Percentiles rank a stretch among this genome's conserved stretches.
These are phyloP conservation scores for Neopipo cinnamomea DNA, from an alignment of 2,113 vertebrate species.

Conservation along the genomic window DNA sequence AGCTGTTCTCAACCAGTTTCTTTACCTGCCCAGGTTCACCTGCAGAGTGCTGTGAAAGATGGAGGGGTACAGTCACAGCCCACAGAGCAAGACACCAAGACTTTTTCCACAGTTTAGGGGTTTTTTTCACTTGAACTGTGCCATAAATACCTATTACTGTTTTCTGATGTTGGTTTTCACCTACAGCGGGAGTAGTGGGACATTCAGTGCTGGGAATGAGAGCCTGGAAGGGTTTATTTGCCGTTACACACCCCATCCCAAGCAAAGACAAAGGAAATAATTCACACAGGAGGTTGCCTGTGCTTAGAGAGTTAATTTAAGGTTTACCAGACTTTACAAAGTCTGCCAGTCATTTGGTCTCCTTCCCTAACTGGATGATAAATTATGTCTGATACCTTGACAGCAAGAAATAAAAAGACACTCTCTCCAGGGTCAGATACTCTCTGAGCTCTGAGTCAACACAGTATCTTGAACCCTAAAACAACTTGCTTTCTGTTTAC, in stretches of 20 bases:
- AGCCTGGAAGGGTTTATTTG: background rate
- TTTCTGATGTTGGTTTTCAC: background rate
- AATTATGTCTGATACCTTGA: background rate
- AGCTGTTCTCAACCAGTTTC: background rate
- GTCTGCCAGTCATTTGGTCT: background rate
- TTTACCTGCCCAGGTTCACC: background rate
- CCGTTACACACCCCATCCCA: background rate
- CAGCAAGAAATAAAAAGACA: background rate
- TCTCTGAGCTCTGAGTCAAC: background rate
- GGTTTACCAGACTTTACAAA: background rate
- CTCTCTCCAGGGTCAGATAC: background rate
- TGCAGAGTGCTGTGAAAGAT: fast-evolving
- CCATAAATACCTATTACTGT: background rate
- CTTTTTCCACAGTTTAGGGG: background rate
- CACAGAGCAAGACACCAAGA: background rate
- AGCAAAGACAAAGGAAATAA: background rate
- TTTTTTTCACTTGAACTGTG: background rate
- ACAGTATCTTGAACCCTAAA: background rate
- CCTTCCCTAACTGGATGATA: background rate
- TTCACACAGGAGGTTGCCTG: background rate
- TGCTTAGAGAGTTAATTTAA: background rate
- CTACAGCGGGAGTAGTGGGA: background rate
- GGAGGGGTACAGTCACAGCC: background rate
- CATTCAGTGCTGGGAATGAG: background rate
- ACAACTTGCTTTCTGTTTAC: background rate